A percentile compares a stretch with the other conserved stretches of the same genome.
These are phyloP conservation scores for Chaetodon trifasciatus DNA, from an alignment of 2,797 vertebrate genomes.

Conservation along the genomic window DNA sequence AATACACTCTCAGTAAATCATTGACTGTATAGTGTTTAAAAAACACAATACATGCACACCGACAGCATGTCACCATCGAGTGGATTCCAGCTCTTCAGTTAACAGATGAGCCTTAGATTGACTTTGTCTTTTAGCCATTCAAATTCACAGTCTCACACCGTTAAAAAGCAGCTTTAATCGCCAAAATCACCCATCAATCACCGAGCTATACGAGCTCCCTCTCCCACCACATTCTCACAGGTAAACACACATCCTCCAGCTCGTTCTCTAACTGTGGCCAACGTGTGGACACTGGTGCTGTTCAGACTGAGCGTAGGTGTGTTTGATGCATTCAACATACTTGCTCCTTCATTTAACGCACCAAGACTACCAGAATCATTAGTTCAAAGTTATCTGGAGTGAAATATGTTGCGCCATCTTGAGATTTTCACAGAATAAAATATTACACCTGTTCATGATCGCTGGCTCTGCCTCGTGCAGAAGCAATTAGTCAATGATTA, in stretches of 20 bases:
- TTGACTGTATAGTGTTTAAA: conserved; percentile 5
- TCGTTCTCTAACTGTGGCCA: not conserved
- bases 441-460: conserved; percentile 6
- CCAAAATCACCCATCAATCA: conserved; percentile 15
- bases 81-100: conserved; percentile 6
- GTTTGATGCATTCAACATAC: conserved; percentile 12
- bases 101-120: not conserved
- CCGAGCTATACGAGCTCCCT: not conserved
- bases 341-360: not conserved
- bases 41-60: conserved; percentile 7
- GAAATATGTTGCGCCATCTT: conserved; percentile 28
- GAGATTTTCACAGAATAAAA: conserved; percentile 17
- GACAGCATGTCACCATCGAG: conserved; percentile 8
- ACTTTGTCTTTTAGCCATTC: conserved; percentile 17
- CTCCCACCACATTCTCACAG: conserved; percentile 1
- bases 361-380: not conserved
- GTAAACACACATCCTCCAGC: not conserved
- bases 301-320: not conserved
- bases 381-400: conserved; percentile 3
- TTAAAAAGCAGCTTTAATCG: conserved; percentile 15
- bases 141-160: not conserved
- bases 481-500: not conserved
- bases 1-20: conserved; percentile 21
- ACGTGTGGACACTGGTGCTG: not conserved
- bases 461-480: not conserved